A percentile compares a stretch with the other conserved stretches of the same genome.
Evolutionary conservation across 2,113 vertebrate genomes (phyloP).

Genomic region (Buteo buteo): DNA sequence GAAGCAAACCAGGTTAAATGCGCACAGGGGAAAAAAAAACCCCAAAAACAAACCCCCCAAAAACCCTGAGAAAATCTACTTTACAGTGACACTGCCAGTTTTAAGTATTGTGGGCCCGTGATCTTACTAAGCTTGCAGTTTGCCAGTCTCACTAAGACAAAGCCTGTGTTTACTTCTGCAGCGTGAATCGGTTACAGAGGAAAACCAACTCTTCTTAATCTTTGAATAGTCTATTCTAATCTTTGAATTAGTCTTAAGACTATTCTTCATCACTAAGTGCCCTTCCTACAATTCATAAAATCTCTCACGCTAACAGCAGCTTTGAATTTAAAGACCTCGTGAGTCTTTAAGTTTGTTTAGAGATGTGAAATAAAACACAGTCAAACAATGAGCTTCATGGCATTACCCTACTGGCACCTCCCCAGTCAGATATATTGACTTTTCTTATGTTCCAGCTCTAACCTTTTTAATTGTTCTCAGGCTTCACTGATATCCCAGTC

Average conservation of each 20-base stretch:
- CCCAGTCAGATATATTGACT: background rate
- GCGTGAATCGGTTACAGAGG: background rate
- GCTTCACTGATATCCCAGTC: background rate
- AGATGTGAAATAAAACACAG: background rate
- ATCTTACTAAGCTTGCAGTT: background rate
- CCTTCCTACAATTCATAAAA: background rate
- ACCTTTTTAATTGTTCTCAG: background rate
- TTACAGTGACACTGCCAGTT: background rate
- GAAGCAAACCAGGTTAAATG: background rate
- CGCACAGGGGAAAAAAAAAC: background rate
- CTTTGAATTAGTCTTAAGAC: background rate
- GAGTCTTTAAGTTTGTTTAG: background rate
- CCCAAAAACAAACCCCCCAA: background rate
- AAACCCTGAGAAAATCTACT: background rate
- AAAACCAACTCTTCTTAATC: background rate
- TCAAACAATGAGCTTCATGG: background rate
- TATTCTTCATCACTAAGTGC: background rate
- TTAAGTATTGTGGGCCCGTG: background rate
- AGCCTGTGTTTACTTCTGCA: background rate
- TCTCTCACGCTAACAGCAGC: background rate
- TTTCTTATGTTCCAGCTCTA: background rate
- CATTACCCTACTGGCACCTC: background rate
- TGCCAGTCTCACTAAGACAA: background rate
- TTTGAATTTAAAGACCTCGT: background rate
- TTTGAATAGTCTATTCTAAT: background rate